Evolutionary conservation across 2,113 vertebrate genomes (phyloP), one percentile per base, ranked within the genome.

Genomic region (Prinia subflava): DNA sequence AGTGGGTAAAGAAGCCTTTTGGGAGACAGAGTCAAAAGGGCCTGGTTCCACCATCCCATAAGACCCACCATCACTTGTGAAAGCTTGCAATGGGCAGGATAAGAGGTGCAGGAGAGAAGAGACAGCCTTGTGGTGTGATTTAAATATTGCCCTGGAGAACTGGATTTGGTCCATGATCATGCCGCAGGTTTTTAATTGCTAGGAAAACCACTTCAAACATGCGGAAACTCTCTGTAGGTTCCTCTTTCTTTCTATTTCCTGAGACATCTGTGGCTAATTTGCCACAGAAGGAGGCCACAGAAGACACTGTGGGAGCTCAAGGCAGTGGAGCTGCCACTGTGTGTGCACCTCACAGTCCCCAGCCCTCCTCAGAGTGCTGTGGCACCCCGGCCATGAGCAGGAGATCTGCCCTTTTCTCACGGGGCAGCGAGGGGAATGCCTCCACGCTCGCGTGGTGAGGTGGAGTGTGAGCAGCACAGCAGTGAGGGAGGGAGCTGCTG

Each of bases 271-370:
- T 5, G 19, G 49, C n/a, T 82, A 47, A 64, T 68, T 73, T 90
- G 33, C 23, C n/a, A n/a, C n/a, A n/a, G n/a, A n/a, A n/a, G 39
- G 27, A 85, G 12, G 22, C 56, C 9, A 3, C 8, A 52, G n/a
- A 13, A 57, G 21, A 19, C 0, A 0, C 11, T n/a, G 13, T 3
- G 2, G 59, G 41, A 47, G 3, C 16, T 81, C 20, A 89, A 52
- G 49, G 23, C 28, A 22, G 10, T 44, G 24, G 20, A 44, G 9
- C 27, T 73, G 42, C 27, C 33, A 9, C 7, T 1, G 1, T 25
- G 4, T 28, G n/a, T 74, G 28, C 19, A 21, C 1, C 1, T 59
- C 4, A 15, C 20, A 46, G 44, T 62, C n/a, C 15, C 11, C 62
- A 74, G 35, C 39, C 15, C 56, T 23, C 7, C 19, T n/a, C 30